These are phyloP conservation scores for Heliconius charithonia DNA, from an alignment of 2,888 invertebrate species.

Conservation along the genomic window DNA sequence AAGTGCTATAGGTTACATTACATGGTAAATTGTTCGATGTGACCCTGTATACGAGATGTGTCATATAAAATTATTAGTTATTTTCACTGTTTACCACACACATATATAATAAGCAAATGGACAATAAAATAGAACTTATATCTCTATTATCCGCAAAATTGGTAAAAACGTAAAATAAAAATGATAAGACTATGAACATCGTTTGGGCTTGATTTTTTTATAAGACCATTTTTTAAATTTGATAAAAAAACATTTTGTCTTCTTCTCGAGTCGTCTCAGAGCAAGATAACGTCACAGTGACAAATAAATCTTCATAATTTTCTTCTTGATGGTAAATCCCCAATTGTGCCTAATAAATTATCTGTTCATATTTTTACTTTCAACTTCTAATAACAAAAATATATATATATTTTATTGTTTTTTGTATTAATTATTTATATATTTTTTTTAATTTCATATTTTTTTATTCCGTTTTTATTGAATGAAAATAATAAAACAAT, in stretches of 20 bases:
- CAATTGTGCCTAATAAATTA: neutral
- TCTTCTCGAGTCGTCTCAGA: neutral
- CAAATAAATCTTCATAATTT: conserved; percentile 4
- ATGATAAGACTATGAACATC: neutral
- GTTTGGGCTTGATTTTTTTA: neutral
- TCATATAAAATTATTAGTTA: too few relatives aligned
- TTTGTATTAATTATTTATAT: too few relatives aligned
- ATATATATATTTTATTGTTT: too few relatives aligned
- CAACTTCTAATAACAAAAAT: neutral
- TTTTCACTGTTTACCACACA: too few relatives aligned
- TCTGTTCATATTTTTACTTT: neutral
- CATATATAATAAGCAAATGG: too few relatives aligned
- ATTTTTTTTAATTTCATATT: too few relatives aligned
- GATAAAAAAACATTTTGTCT: conserved; percentile 6
- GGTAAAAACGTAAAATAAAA: neutral
- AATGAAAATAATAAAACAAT: too few relatives aligned
- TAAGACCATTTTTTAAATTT: neutral
- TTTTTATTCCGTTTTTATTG: too few relatives aligned
- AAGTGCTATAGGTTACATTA: too few relatives aligned
- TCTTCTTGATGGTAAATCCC: neutral
- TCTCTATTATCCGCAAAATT: neutral
- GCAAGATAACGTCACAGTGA: conserved; percentile 4
- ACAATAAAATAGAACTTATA: too few relatives aligned
- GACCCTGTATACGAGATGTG: too few relatives aligned
- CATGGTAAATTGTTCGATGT: too few relatives aligned